phyloP scores from a whole-genome alignment of 2,797 vertebrate genomes.

The Varecia variegata region DNA sequence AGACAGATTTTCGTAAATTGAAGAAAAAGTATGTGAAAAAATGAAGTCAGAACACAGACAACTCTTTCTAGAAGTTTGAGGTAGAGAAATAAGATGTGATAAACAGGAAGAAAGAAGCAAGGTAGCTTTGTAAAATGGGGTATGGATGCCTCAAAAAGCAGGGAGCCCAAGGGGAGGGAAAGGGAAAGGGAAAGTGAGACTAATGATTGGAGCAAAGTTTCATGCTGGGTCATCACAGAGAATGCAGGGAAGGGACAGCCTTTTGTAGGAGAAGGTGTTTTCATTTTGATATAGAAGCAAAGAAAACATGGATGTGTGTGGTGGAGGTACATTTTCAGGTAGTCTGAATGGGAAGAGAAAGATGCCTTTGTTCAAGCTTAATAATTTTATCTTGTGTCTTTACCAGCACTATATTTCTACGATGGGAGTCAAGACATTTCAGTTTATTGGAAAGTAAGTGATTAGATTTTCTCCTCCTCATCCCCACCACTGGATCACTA shows the following conservation, averaged over 20 bases:
- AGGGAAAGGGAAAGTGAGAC: background rate
- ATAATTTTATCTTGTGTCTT: background rate
- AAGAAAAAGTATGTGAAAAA: background rate
- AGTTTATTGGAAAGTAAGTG: slow-evolving; percentile 23
- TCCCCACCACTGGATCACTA: background rate
- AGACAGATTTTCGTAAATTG: background rate
- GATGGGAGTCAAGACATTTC: background rate
- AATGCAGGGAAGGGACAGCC: rapidly evolving
- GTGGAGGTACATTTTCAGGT: background rate
- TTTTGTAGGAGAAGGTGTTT: background rate
- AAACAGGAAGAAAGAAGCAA: background rate
- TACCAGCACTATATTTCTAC: background rate
- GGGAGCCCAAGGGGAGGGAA: background rate
- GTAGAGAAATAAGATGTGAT: background rate
- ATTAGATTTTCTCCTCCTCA: background rate
- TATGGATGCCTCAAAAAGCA: background rate
- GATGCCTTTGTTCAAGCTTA: background rate
- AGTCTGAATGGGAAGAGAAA: background rate
- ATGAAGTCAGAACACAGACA: background rate
- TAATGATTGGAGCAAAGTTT: background rate
- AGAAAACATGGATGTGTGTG: background rate
- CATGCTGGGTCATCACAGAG: too few species aligned
- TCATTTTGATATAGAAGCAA: background rate
- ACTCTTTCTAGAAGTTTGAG: background rate
- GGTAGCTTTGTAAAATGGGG: background rate